A percentile compares a stretch with the other conserved stretches of the same genome.
Conservation (phyloP, 2,113 vertebrate genomes). For the Calyptommatus sinebrachiatus region DNA sequence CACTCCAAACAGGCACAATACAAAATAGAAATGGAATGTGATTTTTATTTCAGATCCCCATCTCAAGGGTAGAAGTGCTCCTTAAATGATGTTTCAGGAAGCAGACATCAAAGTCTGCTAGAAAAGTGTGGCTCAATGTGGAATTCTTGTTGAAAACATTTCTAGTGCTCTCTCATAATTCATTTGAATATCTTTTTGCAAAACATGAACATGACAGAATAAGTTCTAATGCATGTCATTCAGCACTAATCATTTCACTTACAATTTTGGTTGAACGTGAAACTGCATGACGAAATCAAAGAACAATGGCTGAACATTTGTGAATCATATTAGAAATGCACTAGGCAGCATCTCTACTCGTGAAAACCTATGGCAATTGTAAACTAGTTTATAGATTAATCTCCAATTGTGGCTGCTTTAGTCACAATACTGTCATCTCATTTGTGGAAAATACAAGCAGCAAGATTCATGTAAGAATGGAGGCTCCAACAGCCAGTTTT, state of each 20-base stretch:
- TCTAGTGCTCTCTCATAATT: background rate
- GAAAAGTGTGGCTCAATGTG: background rate
- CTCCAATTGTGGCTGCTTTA: background rate
- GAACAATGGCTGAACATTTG: background rate
- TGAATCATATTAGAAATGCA: background rate
- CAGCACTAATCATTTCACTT: background rate
- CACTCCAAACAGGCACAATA: background rate
- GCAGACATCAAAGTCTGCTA: background rate
- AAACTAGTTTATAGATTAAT: background rate
- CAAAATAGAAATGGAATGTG: background rate
- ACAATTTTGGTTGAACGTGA: too few species aligned
- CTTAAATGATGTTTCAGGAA: background rate
- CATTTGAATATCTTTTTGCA: background rate
- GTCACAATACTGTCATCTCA: background rate
- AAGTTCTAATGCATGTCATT: background rate
- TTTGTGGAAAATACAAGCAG: background rate
- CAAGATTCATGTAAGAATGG: too few species aligned
- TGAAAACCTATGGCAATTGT: background rate
- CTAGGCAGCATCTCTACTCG: background rate
- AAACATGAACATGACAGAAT: background rate
- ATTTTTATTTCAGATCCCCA: background rate
- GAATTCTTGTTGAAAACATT: background rate
- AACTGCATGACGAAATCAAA: background rate
- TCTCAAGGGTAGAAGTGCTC: background rate
- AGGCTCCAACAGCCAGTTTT: too few species aligned